Evolutionary conservation across 2,888 invertebrate species (phyloP).

Genomic region (Heteromyza rotundicornis): DNA sequence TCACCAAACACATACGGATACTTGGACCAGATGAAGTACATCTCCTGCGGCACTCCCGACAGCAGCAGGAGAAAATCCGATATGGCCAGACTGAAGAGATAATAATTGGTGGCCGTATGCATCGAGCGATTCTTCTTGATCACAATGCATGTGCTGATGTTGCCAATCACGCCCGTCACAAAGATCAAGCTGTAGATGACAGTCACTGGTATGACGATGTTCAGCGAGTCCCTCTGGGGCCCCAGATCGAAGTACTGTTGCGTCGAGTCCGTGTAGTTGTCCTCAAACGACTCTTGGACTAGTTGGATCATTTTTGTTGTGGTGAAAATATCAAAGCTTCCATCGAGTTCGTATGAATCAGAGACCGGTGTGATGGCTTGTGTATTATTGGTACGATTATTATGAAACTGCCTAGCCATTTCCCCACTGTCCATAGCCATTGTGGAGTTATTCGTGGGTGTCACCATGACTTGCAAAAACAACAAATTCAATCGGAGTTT

Average conservation of each 20-base stretch:
- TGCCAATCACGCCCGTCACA: constrained; percentile 79
- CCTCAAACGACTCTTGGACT: background rate
- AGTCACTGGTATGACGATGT: constrained; percentile 75
- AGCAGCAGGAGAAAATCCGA: constrained; percentile 80
- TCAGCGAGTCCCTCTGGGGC: constrained; percentile 70
- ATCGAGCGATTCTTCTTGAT: constrained; percentile 82
- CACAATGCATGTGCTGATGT: constrained; percentile 83
- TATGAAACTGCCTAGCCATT: background rate
- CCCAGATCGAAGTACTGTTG: constrained; percentile 41
- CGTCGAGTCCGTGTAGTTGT: background rate
- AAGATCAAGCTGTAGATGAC: constrained; percentile 80
- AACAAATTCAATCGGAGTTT: too few species aligned
- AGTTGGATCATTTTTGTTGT: background rate
- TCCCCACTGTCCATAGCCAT: too few species aligned
- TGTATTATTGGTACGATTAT: background rate
- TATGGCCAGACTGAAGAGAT: constrained; percentile 83
- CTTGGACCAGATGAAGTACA: constrained; percentile 78
- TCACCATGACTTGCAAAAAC: too few species aligned
- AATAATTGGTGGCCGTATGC: constrained; percentile 83
- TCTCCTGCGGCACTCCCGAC: constrained; percentile 76
- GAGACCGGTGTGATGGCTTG: too few species aligned
- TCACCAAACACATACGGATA: constrained; percentile 82
- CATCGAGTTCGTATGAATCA: too few species aligned
- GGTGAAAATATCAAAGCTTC: background rate
- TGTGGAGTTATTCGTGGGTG: too few species aligned